A percentile compares a stretch with the other conserved stretches of the same genome.
Conservation (phyloP, 1,140 invertebrate genomes). For the Drosophila grimshawi region DNA sequence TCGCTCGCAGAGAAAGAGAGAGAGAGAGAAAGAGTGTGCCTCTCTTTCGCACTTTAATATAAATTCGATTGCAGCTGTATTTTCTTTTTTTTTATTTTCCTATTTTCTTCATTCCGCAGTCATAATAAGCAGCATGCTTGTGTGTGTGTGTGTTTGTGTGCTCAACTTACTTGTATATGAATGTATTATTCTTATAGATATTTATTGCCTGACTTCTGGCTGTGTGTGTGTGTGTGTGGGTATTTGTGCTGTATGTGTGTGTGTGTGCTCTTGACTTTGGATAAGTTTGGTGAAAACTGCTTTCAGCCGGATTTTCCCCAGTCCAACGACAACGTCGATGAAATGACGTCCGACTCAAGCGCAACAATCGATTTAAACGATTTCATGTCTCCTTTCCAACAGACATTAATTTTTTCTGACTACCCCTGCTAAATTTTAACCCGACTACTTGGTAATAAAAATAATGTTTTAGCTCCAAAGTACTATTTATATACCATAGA, state of each 20-base stretch:
- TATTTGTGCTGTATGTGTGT: slow-evolving; percentile 40
- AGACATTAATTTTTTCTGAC: slow-evolving; percentile 24
- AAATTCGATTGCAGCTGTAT: slow-evolving; percentile 49
- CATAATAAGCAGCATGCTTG: slow-evolving; percentile 7
- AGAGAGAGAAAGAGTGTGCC: background rate
- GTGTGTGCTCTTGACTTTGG: slow-evolving; percentile 76
- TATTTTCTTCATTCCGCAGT: slow-evolving; percentile 6
- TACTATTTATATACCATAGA: background rate
- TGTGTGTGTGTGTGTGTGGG: slow-evolving; percentile 19
- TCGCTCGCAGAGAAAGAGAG: background rate
- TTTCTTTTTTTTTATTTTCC: slow-evolving; percentile 6
- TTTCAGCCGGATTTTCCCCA: slow-evolving; percentile 76
- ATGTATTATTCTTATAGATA: slow-evolving; percentile 27
- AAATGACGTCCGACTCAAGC: background rate
- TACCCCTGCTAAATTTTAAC: no score
- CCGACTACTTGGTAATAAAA: background rate
- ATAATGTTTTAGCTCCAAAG: background rate
- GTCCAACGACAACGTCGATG: background rate
- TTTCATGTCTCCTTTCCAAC: slow-evolving; percentile 26
- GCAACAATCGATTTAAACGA: slow-evolving; percentile 35
- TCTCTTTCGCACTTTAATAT: slow-evolving; percentile 19
- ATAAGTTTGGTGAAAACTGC: slow-evolving; percentile 82
- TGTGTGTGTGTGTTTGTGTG: background rate
- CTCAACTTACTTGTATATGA: slow-evolving; percentile 8
- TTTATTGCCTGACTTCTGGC: slow-evolving; percentile 38